Evolutionary conservation across 2,797 vertebrate genomes (phyloP).

Genomic region (Muscicapa striata): DNA sequence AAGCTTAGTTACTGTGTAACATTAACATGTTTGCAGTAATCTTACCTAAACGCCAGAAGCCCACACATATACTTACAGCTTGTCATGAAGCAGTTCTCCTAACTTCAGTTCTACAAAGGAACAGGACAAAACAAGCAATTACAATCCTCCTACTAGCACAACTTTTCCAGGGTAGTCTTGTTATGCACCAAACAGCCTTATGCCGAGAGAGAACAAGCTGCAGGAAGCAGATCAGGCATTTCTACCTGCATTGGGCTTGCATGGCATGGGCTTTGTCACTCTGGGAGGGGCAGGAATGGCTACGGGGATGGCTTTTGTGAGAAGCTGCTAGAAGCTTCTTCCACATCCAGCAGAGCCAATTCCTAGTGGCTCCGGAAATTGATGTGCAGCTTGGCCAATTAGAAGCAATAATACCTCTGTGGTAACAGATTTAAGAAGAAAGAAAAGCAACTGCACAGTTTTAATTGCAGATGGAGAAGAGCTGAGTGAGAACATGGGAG

Average conservation of each 20-base stretch:
- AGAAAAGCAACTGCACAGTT: background rate
- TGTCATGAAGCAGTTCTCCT: slow-evolving; percentile 97
- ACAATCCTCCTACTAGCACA: background rate
- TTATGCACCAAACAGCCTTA: background rate
- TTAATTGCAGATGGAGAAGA: background rate
- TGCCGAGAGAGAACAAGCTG: background rate
- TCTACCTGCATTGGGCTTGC: background rate
- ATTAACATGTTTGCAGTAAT: background rate
- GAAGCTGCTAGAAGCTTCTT: background rate
- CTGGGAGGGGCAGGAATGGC: no score
- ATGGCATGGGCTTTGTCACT: background rate
- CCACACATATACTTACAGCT: slow-evolving; percentile 86
- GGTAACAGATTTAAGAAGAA: background rate
- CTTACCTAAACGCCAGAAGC: background rate
- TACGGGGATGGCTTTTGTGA: background rate
- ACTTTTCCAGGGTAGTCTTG: background rate
- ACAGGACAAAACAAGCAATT: slow-evolving; percentile 40
- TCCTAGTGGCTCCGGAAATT: background rate
- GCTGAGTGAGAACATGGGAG: rapidly evolving
- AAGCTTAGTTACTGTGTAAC: background rate
- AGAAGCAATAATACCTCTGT: background rate
- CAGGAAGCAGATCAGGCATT: background rate
- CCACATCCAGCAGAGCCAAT: background rate
- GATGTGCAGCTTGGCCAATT: rapidly evolving
- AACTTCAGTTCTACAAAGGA: slow-evolving; percentile 89